A percentile compares a stretch with the other conserved stretches of the same genome.
These are phyloP conservation scores for Oreocharis arfaki DNA, from an alignment of 2,113 vertebrate species.

Conservation along the genomic window DNA sequence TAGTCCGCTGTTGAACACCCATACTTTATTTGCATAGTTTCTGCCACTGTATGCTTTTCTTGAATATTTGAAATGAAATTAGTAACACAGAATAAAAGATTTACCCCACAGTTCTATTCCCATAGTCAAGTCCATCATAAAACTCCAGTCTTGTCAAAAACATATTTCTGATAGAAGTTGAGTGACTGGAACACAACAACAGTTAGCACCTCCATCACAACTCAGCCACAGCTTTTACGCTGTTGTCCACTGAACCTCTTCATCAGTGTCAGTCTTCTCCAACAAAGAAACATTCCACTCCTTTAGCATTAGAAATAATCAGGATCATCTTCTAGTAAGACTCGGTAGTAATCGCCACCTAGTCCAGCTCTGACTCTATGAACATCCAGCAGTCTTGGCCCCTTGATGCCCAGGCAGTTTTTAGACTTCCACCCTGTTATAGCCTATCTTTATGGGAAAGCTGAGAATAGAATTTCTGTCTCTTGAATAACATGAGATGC, in stretches of 20 bases:
- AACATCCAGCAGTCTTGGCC: not conserved
- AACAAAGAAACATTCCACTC: not conserved
- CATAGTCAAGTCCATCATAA: not conserved
- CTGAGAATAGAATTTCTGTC: not conserved
- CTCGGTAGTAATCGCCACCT: not conserved
- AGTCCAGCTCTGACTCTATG: not conserved
- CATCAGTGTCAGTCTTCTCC: not conserved
- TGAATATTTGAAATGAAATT: not conserved
- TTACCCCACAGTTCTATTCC: not conserved
- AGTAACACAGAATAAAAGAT: not conserved
- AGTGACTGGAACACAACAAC: not conserved
- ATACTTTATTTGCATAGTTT: not conserved
- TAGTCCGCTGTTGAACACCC: not conserved
- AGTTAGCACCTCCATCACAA: not conserved
- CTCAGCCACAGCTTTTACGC: not conserved
- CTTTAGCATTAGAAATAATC: not conserved
- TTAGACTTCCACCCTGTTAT: not conserved
- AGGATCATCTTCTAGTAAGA: not conserved
- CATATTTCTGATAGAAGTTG: accelerated
- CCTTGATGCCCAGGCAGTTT: not conserved
- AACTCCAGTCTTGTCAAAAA: not conserved
- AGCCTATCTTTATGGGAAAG: not conserved
- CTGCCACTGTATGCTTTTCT: not conserved
- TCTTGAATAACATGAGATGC: not conserved
- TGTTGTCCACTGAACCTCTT: not conserved